phyloP scores from a whole-genome alignment of 2,797 vertebrate species.

The Gymnopithys bicolor region DNA sequence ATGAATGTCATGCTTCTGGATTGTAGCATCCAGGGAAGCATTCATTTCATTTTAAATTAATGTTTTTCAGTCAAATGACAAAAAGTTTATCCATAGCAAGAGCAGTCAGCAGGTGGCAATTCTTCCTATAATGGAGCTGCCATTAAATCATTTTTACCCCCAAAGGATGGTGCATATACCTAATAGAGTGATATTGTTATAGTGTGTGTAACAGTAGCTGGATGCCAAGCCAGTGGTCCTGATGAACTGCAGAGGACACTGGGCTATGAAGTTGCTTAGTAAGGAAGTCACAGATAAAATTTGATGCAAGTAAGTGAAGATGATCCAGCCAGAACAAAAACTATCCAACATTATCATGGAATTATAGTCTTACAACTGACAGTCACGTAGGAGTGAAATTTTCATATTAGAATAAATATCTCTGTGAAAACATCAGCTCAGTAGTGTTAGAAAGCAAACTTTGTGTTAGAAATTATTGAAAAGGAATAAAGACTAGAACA shows the following conservation, averaged over 20 bases:
- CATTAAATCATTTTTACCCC: slow-evolving; percentile 41
- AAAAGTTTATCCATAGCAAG: neutral
- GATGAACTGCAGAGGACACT: neutral
- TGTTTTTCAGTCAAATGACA: slow-evolving; percentile 17
- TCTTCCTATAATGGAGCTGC: slow-evolving; percentile 20
- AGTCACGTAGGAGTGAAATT: neutral
- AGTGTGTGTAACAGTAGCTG: neutral
- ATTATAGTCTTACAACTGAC: neutral
- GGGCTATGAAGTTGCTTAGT: neutral
- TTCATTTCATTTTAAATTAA: slow-evolving; percentile 6
- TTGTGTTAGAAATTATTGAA: neutral
- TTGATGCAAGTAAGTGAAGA: neutral
- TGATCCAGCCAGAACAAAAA: neutral
- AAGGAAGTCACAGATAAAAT: neutral
- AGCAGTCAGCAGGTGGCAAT: slow-evolving; percentile 26
- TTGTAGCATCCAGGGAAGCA: neutral
- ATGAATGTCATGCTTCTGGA: neutral
- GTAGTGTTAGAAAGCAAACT: neutral
- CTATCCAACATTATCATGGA: neutral
- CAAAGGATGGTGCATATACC: neutral
- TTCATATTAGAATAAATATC: neutral
- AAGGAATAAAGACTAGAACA: neutral
- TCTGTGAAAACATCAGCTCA: neutral
- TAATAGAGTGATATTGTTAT: slow-evolving; percentile 31
- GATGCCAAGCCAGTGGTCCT: slow-evolving; percentile 23